Evolutionary conservation across 2,888 invertebrate species (phyloP).

Genomic region (Cetonia aurata): DNA sequence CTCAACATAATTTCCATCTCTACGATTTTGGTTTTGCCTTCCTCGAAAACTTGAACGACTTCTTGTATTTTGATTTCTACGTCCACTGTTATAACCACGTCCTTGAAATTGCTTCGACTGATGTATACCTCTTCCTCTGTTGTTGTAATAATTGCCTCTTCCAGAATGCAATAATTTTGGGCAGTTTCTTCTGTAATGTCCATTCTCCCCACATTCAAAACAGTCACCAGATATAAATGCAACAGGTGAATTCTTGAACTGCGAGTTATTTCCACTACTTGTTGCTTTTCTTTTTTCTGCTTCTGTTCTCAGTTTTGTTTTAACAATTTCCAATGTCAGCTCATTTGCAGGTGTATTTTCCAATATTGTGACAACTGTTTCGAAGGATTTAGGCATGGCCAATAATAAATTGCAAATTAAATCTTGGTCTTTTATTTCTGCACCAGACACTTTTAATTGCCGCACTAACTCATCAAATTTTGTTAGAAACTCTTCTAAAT

Average conservation of each 20-base stretch:
- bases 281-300: neutral
- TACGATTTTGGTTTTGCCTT: neutral
- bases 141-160: neutral
- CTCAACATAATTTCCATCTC: constrained; percentile 13
- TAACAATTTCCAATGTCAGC: neutral
- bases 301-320: too few relatives aligned
- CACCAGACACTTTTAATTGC: constrained; percentile 2
- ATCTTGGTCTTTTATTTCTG: neutral
- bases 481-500: neutral
- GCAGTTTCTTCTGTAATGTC: neutral
- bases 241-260: neutral
- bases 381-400: constrained; percentile 1
- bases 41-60: neutral
- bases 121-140: neutral
- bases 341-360: neutral
- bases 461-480: constrained; percentile 4
- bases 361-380: neutral
- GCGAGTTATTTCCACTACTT: neutral
- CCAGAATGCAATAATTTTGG: neutral
- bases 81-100: neutral
- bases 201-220: constrained; percentile 3
- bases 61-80: neutral
- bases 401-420: constrained; percentile 6
- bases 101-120: neutral
- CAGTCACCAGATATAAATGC: constrained; percentile 1